Base-by-base conservation (phyloP, 1,140 invertebrate genomes). In the Panonychus citri region DNA sequence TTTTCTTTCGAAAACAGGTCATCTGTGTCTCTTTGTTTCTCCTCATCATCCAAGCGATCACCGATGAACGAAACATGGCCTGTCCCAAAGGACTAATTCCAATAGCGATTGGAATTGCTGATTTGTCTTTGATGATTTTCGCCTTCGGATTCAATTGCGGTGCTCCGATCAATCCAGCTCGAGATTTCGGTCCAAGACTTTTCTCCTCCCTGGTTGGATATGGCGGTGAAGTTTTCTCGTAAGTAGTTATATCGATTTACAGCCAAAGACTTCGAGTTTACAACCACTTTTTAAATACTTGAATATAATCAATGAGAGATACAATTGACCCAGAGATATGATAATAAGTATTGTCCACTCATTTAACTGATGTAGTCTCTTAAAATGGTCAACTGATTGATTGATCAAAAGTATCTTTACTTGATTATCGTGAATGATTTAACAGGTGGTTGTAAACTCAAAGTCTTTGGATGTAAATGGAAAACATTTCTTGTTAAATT, bases 161-260 rank as follows among this genome's bases (percentile, higher is more conserved):
- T 21, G 77, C 74, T 55, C 74, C 76, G 2, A 69, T 81, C 53
- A 80, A 80, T 66, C 78, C 78, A 15, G 78, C 78, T 8, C 64
- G 78, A 52, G 78, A 80, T 63, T 65, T 80, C 5, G 70, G 71
- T 0, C 78, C 78, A 4, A 64, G 77, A 46, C 56, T 77, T 13
- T 77, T 80, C 61, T 60, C 70, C 49, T 26, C 26, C 2, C 17
- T 51, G 26, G 24, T 24, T 19, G 49, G 49, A 25, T 51, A 24
- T 17, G 49, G 49, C 8, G 28, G 28, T 27, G 49, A 51, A 30
- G 49, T 51, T 25, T 51, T 51, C 25, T 28, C 49, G 49, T 51
- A 27, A 51, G 49, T 51, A n/a, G 43, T n/a, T n/a, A n/a, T n/a
- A n/a, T n/a, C n/a, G n/a, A n/a, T n/a, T n/a, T n/a, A 46, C 19